Conservation (phyloP, 2,797 vertebrate genomes). For the Nasua narica region DNA sequence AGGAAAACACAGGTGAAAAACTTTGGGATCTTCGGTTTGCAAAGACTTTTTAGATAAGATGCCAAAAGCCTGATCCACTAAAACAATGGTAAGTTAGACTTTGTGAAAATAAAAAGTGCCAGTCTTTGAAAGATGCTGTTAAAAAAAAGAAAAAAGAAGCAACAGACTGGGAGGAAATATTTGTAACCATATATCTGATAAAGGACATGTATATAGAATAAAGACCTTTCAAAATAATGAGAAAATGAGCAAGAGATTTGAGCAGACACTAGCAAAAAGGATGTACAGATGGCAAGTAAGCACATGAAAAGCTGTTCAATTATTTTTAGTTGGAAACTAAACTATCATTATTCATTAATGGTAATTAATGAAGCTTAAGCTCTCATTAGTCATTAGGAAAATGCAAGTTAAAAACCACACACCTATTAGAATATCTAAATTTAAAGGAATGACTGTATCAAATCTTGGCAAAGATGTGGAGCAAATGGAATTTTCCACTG, state of each 20-base stretch:
- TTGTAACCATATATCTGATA: neutral
- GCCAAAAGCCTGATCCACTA: neutral
- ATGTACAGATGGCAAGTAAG: slow-evolving; percentile 22
- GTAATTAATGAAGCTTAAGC: slow-evolving; percentile 24
- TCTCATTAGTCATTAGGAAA: neutral
- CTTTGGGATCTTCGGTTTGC: neutral
- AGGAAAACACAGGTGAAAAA: neutral
- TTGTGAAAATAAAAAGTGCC: neutral
- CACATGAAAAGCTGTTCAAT: neutral
- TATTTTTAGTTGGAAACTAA: slow-evolving; percentile 12
- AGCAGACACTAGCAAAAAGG: neutral
- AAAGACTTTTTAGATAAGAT: neutral
- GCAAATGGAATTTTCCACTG: neutral
- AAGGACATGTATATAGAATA: neutral
- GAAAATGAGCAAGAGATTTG: slow-evolving; percentile 13
- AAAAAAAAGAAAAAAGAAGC: neutral
- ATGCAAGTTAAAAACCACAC: neutral
- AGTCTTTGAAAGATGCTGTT: neutral
- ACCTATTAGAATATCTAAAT: neutral
- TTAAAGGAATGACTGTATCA: neutral
- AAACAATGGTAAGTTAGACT: neutral
- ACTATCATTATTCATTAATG: slow-evolving; percentile 6
- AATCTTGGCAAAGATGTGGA: neutral
- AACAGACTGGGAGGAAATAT: neutral
- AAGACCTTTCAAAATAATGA: neutral